These are phyloP conservation scores for Dexiosoma caninum DNA, from an alignment of 2,888 invertebrate genomes.

Conservation along the genomic window DNA sequence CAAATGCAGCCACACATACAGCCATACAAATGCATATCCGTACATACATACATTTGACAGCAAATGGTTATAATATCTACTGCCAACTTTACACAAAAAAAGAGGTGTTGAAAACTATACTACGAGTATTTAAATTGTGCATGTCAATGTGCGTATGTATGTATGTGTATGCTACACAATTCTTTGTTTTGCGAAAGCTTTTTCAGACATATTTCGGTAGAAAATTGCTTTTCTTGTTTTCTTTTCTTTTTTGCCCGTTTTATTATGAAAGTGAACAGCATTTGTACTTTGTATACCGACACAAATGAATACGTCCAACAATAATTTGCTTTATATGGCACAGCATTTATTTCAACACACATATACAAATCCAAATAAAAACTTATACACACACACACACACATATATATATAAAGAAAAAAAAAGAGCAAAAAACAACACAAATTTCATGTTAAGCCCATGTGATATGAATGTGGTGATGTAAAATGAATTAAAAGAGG, in stretches of 20 bases:
- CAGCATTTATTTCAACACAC: neutral
- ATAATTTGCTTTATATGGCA: slow-evolving; percentile 1
- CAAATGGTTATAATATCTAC: neutral
- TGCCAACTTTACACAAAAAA: neutral
- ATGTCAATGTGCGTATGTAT: neutral
- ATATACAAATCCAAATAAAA: neutral
- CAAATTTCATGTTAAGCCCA: neutral
- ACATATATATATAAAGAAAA: neutral
- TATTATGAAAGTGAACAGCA: slow-evolving; percentile 1
- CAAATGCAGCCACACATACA: no score
- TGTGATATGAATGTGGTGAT: neutral
- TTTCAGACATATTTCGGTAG: neutral
- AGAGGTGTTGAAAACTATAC: slow-evolving; percentile 1
- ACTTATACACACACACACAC: no score
- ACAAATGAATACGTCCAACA: neutral
- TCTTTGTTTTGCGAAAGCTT: slow-evolving; percentile 5
- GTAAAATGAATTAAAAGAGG: neutral
- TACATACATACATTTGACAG: neutral
- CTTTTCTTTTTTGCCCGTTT: neutral
- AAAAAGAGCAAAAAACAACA: neutral
- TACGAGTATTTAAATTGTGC: slow-evolving; percentile 4
- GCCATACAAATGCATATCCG: slow-evolving; percentile 18
- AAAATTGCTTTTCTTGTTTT: neutral
- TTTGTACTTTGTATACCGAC: neutral
- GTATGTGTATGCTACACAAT: neutral